These are phyloP conservation scores for Balaeniceps rex DNA, from an alignment of 2,113 vertebrate genomes.

Conservation along the genomic window DNA sequence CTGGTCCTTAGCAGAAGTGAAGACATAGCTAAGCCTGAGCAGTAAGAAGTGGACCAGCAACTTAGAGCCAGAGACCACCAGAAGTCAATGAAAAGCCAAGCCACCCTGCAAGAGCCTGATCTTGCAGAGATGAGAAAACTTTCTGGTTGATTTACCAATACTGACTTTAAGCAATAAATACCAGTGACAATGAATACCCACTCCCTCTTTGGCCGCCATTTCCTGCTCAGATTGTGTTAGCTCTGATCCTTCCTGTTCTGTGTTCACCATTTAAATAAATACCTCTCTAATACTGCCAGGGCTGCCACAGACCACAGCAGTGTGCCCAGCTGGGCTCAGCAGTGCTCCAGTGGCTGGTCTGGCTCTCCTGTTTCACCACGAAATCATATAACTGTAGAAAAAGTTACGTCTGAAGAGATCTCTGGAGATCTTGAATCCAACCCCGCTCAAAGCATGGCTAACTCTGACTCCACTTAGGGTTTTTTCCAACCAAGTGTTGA, in stretches of 20 bases:
- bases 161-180: constrained; percentile 10
- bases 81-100: not conserved
- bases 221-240: not conserved
- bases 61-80: not conserved
- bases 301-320: not conserved
- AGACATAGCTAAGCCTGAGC: not conserved
- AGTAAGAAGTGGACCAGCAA: not conserved
- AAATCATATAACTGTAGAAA: not conserved
- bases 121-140: not conserved
- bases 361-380: not conserved
- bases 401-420: not conserved
- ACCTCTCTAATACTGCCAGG: not conserved
- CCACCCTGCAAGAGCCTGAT: not conserved
- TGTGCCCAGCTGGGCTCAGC: not conserved
- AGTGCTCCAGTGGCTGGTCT: not conserved
- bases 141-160: not conserved
- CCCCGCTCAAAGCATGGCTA: not conserved
- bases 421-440: not conserved
- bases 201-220: not conserved
- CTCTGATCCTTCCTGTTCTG: not conserved
- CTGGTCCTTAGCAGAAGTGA: not conserved
- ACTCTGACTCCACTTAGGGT: not conserved
- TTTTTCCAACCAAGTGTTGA: not conserved
- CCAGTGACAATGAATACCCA: not conserved
- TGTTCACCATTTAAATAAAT: not conserved